phyloP scores from a whole-genome alignment of 2,888 invertebrate species.

The Lobophora halterata region DNA sequence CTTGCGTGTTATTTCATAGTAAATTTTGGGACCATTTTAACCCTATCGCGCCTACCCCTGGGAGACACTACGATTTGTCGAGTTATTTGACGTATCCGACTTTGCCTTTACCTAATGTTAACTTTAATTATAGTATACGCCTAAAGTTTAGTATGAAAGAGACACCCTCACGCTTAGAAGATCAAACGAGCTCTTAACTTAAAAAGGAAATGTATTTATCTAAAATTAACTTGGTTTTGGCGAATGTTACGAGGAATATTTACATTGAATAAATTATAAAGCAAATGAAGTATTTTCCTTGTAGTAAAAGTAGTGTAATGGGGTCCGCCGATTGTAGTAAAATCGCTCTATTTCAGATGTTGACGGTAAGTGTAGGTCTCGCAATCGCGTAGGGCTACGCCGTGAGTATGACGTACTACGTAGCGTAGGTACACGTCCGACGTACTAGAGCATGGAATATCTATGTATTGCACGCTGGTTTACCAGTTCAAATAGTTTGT shows the following conservation, averaged over 20 bases:
- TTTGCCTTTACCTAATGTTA: conserved; percentile 31
- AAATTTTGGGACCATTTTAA: conserved; percentile 78
- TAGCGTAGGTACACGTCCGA: conserved; percentile 49
- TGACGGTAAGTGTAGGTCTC: conserved; percentile 78
- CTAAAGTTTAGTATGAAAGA: conserved; percentile 72
- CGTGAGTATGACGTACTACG: conserved; percentile 49
- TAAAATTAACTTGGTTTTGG: conserved; percentile 51
- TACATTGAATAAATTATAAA: conserved; percentile 74
- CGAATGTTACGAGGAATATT: conserved; percentile 69
- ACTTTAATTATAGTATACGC: conserved; percentile 35
- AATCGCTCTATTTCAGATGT: conserved; percentile 79
- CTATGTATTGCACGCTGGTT: conserved; percentile 45
- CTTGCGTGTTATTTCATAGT: conserved; percentile 72
- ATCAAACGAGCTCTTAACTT: conserved; percentile 41
- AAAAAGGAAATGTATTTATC: conserved; percentile 43
- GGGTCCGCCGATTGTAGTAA: conserved; percentile 67
- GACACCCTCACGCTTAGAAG: conserved; percentile 57
- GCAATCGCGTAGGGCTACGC: conserved; percentile 54
- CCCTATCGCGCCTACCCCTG: conserved; percentile 48
- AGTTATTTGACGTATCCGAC: conserved; percentile 25
- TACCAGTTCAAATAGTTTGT: conserved; percentile 35
- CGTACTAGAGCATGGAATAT: conserved; percentile 49
- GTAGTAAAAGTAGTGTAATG: conserved; percentile 62
- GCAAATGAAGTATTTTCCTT: conserved; percentile 75
- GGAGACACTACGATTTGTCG: conserved; percentile 36